Conservation (phyloP, 2,797 vertebrate genomes). For the Galago senegalensis region DNA sequence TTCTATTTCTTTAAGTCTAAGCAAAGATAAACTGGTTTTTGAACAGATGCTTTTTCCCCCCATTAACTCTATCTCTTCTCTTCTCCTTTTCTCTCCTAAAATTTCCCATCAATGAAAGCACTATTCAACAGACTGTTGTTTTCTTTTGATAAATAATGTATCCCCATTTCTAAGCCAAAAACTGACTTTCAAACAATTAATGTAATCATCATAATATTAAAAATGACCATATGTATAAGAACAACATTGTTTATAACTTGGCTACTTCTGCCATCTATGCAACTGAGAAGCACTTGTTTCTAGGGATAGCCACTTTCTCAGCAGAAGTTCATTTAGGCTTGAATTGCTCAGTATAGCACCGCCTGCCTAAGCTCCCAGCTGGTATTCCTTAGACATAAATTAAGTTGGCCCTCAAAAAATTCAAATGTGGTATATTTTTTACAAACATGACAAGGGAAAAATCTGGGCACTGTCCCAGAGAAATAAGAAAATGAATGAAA, state of each 20-base stretch:
- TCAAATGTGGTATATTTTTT: slow-evolving; percentile 9
- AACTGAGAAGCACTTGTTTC: background rate
- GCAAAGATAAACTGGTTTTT: background rate
- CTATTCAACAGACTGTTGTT: background rate
- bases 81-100: background rate
- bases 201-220: slow-evolving; percentile 37
- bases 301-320: background rate
- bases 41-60: background rate
- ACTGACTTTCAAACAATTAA: slow-evolving; percentile 54
- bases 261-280: background rate
- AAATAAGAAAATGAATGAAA: slow-evolving; percentile 38
- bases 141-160: background rate
- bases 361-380: background rate
- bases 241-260: slow-evolving; percentile 6
- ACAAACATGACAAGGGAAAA: background rate
- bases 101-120: slow-evolving; percentile 45
- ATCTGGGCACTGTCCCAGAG: slow-evolving; percentile 23
- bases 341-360: background rate
- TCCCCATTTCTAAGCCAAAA: slow-evolving; percentile 55
- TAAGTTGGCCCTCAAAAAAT: slow-evolving; percentile 45
- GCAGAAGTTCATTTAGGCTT: slow-evolving; percentile 37
- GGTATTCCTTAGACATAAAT: slow-evolving; percentile 32
- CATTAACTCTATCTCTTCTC: slow-evolving; percentile 6
- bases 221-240: background rate
- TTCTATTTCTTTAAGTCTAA: slow-evolving; percentile 42